A percentile compares a stretch with the other conserved stretches of the same genome.
phyloP scores from a whole-genome alignment of 30 jellyfish, hydroid and myxozoan species.

The Chrysaora quinquecirrha region DNA sequence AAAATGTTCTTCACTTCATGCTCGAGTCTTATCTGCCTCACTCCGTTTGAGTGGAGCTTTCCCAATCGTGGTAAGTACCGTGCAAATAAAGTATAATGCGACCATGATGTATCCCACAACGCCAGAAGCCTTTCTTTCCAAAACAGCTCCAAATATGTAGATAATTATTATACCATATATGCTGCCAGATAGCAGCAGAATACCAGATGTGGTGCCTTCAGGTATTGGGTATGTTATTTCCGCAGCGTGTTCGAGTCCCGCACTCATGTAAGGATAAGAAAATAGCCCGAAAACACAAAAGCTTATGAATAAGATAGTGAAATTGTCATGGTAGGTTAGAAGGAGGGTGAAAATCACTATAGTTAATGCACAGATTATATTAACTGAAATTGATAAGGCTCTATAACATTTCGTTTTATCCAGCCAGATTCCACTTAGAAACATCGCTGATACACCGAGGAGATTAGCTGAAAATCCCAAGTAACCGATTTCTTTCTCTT shows the following conservation, averaged over 20 bases:
- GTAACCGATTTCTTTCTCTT: constrained; percentile 85
- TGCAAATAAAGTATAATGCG: constrained; percentile 60
- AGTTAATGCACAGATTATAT: constrained; percentile 45
- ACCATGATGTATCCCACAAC: constrained; percentile 83
- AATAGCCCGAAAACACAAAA: constrained; percentile 87
- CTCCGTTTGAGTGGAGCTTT: constrained; percentile 88
- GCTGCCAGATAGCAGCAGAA: constrained; percentile 76
- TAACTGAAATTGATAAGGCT: constrained; percentile 49
- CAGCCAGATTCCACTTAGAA: constrained; percentile 89
- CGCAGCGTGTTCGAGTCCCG: constrained; percentile 96
- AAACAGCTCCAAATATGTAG: constrained; percentile 80
- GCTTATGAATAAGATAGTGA: constrained; percentile 54
- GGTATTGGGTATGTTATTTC: constrained; percentile 95
- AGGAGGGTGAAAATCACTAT: constrained; percentile 72
- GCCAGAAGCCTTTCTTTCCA: constrained; percentile 77
- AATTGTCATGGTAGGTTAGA: constrained; percentile 65
- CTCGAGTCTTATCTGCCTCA: constrained; percentile 50
- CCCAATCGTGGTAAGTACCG: constrained; percentile 39
- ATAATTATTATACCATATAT: constrained; percentile 83
- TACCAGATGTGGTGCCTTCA: constrained; percentile 93
- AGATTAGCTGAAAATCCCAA: constrained; percentile 86
- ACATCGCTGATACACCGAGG: constrained; percentile 80
- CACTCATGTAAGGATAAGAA: constrained; percentile 91
- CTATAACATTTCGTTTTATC: constrained; percentile 79
- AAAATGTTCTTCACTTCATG: too few relatives aligned